Conservation (phyloP, 2,113 vertebrate species). For the Callipepla californica region DNA sequence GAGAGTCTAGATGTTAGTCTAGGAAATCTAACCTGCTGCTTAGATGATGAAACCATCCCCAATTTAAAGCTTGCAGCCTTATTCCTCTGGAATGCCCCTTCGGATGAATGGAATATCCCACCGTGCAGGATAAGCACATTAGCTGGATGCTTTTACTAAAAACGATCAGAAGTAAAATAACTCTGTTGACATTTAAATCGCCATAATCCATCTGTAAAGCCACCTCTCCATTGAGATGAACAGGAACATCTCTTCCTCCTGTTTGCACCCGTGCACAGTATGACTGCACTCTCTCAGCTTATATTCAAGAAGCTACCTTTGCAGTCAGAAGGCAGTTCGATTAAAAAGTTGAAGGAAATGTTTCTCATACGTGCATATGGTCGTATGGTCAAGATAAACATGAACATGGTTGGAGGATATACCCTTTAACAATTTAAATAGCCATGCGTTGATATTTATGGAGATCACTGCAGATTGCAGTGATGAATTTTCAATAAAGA, state of each 20-base stretch:
- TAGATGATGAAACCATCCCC: conserved; percentile 64
- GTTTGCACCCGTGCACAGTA: neutral
- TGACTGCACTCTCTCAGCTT: neutral
- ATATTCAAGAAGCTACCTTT: neutral
- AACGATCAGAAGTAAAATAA: conserved; percentile 65
- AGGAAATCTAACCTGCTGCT: conserved; percentile 70
- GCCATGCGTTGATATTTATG: neutral
- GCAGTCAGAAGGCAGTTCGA: neutral
- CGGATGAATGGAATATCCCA: conserved; percentile 45
- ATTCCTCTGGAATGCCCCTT: conserved; percentile 64
- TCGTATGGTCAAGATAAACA: rapidly evolving
- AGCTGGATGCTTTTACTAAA: conserved; percentile 57
- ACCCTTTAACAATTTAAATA: neutral
- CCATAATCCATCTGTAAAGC: neutral
- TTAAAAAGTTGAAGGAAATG: neutral
- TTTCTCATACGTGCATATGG: rapidly evolving
- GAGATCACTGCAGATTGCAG: neutral
- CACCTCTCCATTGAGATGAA: neutral
- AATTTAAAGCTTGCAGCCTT: conserved; percentile 62
- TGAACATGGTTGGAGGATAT: rapidly evolving
- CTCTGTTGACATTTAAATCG: conserved; percentile 54
- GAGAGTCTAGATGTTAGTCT: conserved; percentile 65
- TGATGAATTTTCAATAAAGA: neutral
- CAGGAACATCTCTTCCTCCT: neutral
- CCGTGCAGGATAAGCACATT: conserved; percentile 50